phyloP scores from a whole-genome alignment of 2,113 vertebrate species.

The Trematomus loennbergii region DNA sequence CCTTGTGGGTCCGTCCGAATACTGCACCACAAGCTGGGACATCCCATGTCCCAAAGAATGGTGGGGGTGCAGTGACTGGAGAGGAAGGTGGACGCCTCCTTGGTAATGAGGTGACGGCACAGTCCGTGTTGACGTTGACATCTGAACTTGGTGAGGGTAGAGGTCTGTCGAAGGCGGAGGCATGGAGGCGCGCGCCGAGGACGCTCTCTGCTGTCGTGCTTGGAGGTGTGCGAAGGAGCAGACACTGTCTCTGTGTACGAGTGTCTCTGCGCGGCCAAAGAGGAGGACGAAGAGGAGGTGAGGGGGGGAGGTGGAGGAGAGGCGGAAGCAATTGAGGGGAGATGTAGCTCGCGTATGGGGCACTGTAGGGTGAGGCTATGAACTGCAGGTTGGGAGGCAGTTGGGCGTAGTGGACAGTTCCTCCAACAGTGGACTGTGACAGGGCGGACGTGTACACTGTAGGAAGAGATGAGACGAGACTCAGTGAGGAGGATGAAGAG shows the following conservation, averaged over 20 bases:
- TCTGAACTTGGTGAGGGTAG: slow-evolving; percentile 84
- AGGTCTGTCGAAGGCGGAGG: slow-evolving; percentile 86
- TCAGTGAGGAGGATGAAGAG: slow-evolving; percentile 78
- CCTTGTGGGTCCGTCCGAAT: slow-evolving; percentile 84
- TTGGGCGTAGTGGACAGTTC: slow-evolving; percentile 92
- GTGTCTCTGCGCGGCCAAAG: slow-evolving; percentile 83
- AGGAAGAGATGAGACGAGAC: slow-evolving; percentile 87
- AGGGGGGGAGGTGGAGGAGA: slow-evolving; percentile 85
- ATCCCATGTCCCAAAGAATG: slow-evolving; percentile 89
- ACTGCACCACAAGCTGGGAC: slow-evolving; percentile 92
- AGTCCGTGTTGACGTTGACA: slow-evolving; percentile 85
- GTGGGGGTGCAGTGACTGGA: slow-evolving; percentile 89
- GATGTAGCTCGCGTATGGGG: slow-evolving; percentile 92
- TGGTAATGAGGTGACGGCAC: slow-evolving; percentile 86
- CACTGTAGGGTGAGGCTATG: slow-evolving; percentile 89
- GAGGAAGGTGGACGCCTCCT: slow-evolving; percentile 79
- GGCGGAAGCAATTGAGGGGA: slow-evolving; percentile 92
- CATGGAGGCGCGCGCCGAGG: slow-evolving; percentile 83
- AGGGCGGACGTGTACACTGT: slow-evolving; percentile 88
- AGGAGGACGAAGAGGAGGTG: slow-evolving; percentile 87
- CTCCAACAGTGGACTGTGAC: slow-evolving; percentile 84
- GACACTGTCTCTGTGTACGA: slow-evolving; percentile 80
- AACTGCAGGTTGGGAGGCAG: slow-evolving; percentile 95
- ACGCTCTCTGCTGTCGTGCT: slow-evolving; percentile 86
- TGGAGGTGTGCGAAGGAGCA: slow-evolving; percentile 87